Conservation (phyloP, 2,888 invertebrate genomes). For the Bombylius major region DNA sequence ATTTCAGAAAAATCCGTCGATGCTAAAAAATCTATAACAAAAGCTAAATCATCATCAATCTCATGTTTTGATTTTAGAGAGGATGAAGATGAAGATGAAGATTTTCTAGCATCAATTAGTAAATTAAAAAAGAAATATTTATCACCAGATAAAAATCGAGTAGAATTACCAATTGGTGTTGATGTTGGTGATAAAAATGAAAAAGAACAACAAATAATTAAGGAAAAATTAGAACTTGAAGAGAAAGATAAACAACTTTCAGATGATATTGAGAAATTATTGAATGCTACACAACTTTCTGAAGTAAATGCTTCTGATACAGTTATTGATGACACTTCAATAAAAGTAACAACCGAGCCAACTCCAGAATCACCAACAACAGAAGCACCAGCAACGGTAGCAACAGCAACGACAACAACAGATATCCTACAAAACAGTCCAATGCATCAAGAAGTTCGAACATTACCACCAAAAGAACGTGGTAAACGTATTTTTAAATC, state of each 20-base stretch:
- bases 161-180: neutral
- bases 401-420: slow-evolving; percentile 16
- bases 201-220: slow-evolving; percentile 4
- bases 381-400: slow-evolving; percentile 45
- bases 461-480: slow-evolving; percentile 32
- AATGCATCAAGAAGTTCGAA: slow-evolving; percentile 20
- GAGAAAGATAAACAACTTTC: slow-evolving; percentile 30
- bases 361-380: neutral
- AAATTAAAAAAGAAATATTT: slow-evolving; percentile 26
- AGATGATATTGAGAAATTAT: slow-evolving; percentile 46
- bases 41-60: slow-evolving; percentile 18
- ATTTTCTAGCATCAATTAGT: slow-evolving; percentile 20
- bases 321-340: neutral
- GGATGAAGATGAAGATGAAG: slow-evolving; percentile 54
- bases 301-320: slow-evolving; percentile 44
- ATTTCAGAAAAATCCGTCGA: too few relatives aligned
- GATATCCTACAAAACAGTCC: neutral
- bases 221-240: slow-evolving; percentile 16
- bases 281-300: slow-evolving; percentile 48
- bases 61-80: slow-evolving; percentile 72
- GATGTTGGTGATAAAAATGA: slow-evolving; percentile 8
- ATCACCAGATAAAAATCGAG: slow-evolving; percentile 20
- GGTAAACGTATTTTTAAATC: slow-evolving; percentile 35
- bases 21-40: too few relatives aligned
- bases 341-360: neutral